Base-by-base conservation (phyloP, 2,113 vertebrate species). In the Rhodinocichla rosea region DNA sequence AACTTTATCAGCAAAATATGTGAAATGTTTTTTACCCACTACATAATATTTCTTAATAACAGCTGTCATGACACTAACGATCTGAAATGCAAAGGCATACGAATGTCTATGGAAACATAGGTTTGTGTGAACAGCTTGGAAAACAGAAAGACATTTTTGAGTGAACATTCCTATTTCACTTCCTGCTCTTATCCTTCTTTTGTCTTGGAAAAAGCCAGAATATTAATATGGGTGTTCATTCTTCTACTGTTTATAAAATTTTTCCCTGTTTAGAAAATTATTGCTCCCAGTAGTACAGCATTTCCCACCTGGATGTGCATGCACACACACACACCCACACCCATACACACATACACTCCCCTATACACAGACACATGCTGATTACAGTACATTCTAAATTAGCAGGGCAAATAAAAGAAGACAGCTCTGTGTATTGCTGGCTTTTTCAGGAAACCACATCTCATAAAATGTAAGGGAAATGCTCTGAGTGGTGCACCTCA, bases 21-120 rank as follows among this genome's bases (percentile, higher is more conserved):
- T 78, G 70, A 95, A 96, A 95, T 83, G 28, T 85, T 92, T 97
- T 96, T 87, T 76, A 88, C 7, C 5, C 20, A 68, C 86, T 83
- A 64, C 13, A 39, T 78, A 94, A 88, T 77, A 90, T 70, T 96
- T 89, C 35, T 56, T 59, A 87, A 56, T 83, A 68, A 95, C 71
- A 96, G 62, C 83, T 93, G 89, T 94, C 95, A 82, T 87, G 55
- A 60, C 71, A 69, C 6, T 56, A 59, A 57, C 1, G 52, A 75
- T 12, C 39, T 84, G 92, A 96, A 91, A 59, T 47, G 55, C 22
- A 82, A 88, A 78, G 89, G 24, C 32, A 55, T 32, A 93, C 5
- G 10, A 84, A 80, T 59, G 42, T 70, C 87, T 88, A 12, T 27
- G 82, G 56, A 74, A 95, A 65, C 26, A 70, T 8, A 75, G 42